Evolutionary conservation across 37 sponge, comb jelly and placozoan species (phyloP), one percentile per base, ranked within the genome.

Genomic region (Hexactinellida sp.): DNA sequence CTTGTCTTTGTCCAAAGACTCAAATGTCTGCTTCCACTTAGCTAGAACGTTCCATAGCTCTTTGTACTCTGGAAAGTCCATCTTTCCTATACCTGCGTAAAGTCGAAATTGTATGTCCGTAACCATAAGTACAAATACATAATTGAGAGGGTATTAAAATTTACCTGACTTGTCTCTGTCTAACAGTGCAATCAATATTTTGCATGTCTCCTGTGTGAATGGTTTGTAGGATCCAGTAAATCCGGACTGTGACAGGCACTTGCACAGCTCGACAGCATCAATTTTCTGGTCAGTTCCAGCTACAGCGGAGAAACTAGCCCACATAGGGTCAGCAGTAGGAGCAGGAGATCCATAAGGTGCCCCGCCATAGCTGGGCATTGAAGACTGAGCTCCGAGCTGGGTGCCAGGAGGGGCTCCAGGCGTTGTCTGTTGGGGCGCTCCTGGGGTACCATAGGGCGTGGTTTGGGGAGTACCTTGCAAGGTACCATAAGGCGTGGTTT

Each of bases 61-160:
- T 89, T 95, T 95, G 84, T 92, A 95, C 89, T 95, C 96, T 41
- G 37, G 88, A 87, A 95, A 95, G 23, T 94, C 96, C 96, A 95
- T 95, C 85, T 93, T 88, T 19, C 96, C 96, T 85, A 90, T 89
- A 63, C 76, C 86, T 3, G 13, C 19, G 13, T 5, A n/a, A 63
- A 63, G 13, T 25, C 5, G 5, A 63, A 25, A 63, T 63, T 16
- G 5, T 16, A 41, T 41, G 10, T 13, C 5, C 47, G 13, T 41
- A 5, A 5, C 5, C 5, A 41, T 41, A 41, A 5, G 47, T 41
- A 41, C 47, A 5, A 41, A 41, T n/a, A n/a, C n/a, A n/a, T n/a
- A n/a, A n/a, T n/a, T n/a, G n/a, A n/a, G n/a, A n/a, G n/a, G n/a
- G n/a, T 47, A 23, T 63, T 21, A 1, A n/a, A 7, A 7, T 7